Evolutionary conservation across 2,888 invertebrate species (phyloP).

Genomic region (Poecilus cupreus): DNA sequence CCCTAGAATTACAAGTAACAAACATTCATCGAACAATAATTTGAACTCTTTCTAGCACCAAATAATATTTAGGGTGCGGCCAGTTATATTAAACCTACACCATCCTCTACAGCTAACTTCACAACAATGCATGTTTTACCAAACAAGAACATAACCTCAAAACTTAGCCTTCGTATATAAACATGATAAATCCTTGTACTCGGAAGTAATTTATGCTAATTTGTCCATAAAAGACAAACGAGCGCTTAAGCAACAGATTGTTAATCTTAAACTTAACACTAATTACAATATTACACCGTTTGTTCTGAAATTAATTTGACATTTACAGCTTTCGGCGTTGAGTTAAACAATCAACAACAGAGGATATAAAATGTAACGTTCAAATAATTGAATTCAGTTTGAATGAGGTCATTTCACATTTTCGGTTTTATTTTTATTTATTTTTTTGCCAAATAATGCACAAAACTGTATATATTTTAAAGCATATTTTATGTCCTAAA

Average conservation of each 20-base stretch:
- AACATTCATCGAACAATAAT: too few species aligned
- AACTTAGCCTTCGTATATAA: constrained; percentile 12
- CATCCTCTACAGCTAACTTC: constrained; percentile 21
- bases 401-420: too few species aligned
- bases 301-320: background rate
- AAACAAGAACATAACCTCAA: constrained; percentile 39
- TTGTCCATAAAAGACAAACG: constrained; percentile 35
- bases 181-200: constrained; percentile 40
- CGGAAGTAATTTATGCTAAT: constrained; percentile 37
- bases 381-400: too few species aligned
- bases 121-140: constrained; percentile 21
- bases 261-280: constrained; percentile 21
- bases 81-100: constrained; percentile 21
- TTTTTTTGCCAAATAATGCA: background rate
- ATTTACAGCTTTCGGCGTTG: background rate
- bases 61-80: background rate
- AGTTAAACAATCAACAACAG: background rate
- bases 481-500: background rate
- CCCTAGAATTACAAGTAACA: constrained; percentile 30
- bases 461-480: background rate
- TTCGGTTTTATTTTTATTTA: background rate
- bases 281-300: constrained; percentile 1
- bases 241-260: constrained; percentile 12
- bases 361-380: background rate
- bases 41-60: background rate